These are phyloP conservation scores for Carassius carassius DNA, from an alignment of 2,113 vertebrate species.

Conservation along the genomic window DNA sequence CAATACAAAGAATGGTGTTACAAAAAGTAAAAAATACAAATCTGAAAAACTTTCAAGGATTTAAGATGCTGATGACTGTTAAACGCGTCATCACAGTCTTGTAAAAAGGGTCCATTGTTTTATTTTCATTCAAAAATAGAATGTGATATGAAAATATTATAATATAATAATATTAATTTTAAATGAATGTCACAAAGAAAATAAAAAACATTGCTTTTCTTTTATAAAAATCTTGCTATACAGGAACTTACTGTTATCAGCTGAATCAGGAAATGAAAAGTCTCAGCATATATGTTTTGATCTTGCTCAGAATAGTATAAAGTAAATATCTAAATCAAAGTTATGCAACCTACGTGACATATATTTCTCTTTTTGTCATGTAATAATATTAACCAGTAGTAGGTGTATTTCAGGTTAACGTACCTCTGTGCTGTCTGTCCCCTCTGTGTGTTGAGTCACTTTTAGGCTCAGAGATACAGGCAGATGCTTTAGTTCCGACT, in stretches of 20 bases:
- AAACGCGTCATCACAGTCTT: too few relatives aligned
- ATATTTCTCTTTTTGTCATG: neutral
- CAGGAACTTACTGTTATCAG: neutral
- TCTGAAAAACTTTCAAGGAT: too few relatives aligned
- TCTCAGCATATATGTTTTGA: neutral
- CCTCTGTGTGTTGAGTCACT: slow-evolving; percentile 50
- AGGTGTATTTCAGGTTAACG: slow-evolving; percentile 4
- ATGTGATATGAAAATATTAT: neutral
- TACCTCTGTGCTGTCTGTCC: slow-evolving; percentile 74
- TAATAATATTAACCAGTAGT: neutral
- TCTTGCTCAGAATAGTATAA: neutral
- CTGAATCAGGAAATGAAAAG: slow-evolving; percentile 7
- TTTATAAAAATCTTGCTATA: neutral
- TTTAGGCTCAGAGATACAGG: slow-evolving; percentile 54
- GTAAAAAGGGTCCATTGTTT: neutral
- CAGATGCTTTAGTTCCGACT: slow-evolving; percentile 65
- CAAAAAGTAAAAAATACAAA: too few relatives aligned
- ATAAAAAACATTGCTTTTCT: neutral
- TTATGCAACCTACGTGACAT: neutral
- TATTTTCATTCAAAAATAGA: neutral
- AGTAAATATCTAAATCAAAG: neutral
- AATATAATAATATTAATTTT: neutral
- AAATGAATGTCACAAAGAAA: neutral
- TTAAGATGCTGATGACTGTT: too few relatives aligned
- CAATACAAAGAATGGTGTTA: too few relatives aligned